Conservation (phyloP, 2,888 invertebrate genomes). For the Tetragonula carbonaria region DNA sequence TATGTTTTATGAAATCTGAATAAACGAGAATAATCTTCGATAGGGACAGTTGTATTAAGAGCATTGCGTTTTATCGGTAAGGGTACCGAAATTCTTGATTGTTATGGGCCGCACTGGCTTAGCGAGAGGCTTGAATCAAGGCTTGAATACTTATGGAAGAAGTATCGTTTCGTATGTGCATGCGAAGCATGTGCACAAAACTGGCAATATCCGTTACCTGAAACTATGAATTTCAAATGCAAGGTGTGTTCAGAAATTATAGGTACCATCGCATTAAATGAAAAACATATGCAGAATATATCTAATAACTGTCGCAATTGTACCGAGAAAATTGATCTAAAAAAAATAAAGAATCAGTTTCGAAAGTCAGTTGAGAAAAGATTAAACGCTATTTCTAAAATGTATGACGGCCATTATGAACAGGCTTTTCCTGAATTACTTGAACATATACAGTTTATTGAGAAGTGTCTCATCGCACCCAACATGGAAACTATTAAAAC, state of each 20-base stretch:
- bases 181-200: constrained; percentile 83
- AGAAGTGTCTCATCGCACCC: constrained; percentile 76
- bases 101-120: constrained; percentile 84
- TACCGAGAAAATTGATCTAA: constrained; percentile 67
- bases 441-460: constrained; percentile 76
- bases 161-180: constrained; percentile 83
- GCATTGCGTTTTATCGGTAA: constrained; percentile 79
- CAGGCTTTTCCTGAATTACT: constrained; percentile 77
- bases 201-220: constrained; percentile 78
- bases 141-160: constrained; percentile 78
- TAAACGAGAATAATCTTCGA: constrained; percentile 9
- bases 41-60: constrained; percentile 79
- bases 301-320: constrained; percentile 64
- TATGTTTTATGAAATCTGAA: background rate
- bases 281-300: constrained; percentile 10
- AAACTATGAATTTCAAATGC: constrained; percentile 74
- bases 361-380: constrained; percentile 76
- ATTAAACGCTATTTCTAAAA: constrained; percentile 74
- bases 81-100: constrained; percentile 84
- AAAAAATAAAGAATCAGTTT: constrained; percentile 71
- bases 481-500: constrained; percentile 80
- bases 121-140: constrained; percentile 76
- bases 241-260: constrained; percentile 64
- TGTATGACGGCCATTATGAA: constrained; percentile 77
- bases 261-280: background rate